Conservation (phyloP, 2,888 invertebrate genomes). For the Sesamia inferens region DNA sequence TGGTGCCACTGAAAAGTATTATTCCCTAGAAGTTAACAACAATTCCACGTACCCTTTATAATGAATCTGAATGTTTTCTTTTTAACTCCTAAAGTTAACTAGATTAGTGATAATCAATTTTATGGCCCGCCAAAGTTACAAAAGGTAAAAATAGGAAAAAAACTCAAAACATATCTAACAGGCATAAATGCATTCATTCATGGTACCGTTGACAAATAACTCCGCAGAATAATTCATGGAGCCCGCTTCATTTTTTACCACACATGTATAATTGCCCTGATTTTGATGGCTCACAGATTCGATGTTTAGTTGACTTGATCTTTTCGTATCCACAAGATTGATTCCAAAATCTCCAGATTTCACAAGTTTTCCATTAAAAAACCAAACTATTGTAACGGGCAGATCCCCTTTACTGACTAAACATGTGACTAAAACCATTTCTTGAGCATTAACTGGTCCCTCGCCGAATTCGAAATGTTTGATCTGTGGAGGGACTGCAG, state of each 20-base stretch:
- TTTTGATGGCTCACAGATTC: constrained; percentile 90
- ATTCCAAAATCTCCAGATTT: constrained; percentile 82
- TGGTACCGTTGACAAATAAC: constrained; percentile 92
- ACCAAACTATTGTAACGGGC: constrained; percentile 92
- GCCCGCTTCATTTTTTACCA: constrained; percentile 91
- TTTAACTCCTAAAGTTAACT: neutral
- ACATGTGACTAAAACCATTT: constrained; percentile 92
- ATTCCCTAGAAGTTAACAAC: constrained; percentile 42
- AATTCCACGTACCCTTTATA: constrained; percentile 10
- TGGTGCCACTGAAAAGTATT: constrained; percentile 89
- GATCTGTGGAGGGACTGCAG: constrained; percentile 94
- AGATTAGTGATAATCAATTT: constrained; percentile 51
- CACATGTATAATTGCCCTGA: constrained; percentile 91
- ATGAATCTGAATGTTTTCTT: constrained; percentile 21
- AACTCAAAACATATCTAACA: constrained; percentile 62
- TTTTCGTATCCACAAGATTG: constrained; percentile 81
- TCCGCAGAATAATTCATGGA: constrained; percentile 90
- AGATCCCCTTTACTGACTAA: constrained; percentile 93
- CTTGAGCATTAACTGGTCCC: constrained; percentile 92
- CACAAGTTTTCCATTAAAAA: constrained; percentile 90
- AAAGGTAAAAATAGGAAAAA: constrained; percentile 63
- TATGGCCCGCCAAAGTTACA: constrained; percentile 89
- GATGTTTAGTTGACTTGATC: constrained; percentile 90
- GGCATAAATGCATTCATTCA: constrained; percentile 54
- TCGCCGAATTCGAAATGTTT: constrained; percentile 94